phyloP scores from a whole-genome alignment of 2,113 vertebrate genomes.

The Trematomus loennbergii region DNA sequence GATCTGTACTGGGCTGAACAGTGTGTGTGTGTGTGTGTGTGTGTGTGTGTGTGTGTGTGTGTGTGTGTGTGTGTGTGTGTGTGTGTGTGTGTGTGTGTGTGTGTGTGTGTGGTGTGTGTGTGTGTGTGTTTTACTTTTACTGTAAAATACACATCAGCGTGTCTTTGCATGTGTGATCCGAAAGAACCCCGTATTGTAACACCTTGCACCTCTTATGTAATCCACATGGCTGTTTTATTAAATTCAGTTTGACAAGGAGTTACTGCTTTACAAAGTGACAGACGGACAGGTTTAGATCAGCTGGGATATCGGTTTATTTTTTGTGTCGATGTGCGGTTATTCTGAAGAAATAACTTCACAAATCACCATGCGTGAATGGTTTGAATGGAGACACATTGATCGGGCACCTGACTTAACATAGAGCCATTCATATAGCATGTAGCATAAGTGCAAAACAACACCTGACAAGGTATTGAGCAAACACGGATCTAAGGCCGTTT shows the following conservation, averaged over 20 bases:
- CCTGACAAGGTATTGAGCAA: not conserved
- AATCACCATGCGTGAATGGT: not conserved
- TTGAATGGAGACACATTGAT: not conserved
- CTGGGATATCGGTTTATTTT: not conserved
- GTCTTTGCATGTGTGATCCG: slow-evolving; percentile 5
- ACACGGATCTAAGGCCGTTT: not conserved
- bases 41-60: slow-evolving; percentile 34
- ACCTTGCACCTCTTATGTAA: not conserved
- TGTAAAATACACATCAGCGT: not conserved
- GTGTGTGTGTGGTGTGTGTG: not conserved
- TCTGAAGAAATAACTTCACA: slow-evolving; percentile 1
- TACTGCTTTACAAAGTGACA: slow-evolving; percentile 1
- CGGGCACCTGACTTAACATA: not conserved
- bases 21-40: slow-evolving; percentile 47
- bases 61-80: no score
- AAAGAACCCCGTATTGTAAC: slow-evolving; percentile 16
- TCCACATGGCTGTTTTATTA: not conserved
- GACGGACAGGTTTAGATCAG: not conserved
- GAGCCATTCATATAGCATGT: not conserved
- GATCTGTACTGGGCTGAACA: slow-evolving; percentile 25
- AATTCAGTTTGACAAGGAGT: slow-evolving; percentile 12
- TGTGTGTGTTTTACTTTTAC: slow-evolving; percentile 27
- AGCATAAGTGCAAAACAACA: slow-evolving; percentile 5
- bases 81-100: slow-evolving; percentile 20
- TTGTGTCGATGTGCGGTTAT: slow-evolving; percentile 1